Evolutionary conservation across 2,888 invertebrate species (phyloP).

Genomic region (Erebia epiphron): DNA sequence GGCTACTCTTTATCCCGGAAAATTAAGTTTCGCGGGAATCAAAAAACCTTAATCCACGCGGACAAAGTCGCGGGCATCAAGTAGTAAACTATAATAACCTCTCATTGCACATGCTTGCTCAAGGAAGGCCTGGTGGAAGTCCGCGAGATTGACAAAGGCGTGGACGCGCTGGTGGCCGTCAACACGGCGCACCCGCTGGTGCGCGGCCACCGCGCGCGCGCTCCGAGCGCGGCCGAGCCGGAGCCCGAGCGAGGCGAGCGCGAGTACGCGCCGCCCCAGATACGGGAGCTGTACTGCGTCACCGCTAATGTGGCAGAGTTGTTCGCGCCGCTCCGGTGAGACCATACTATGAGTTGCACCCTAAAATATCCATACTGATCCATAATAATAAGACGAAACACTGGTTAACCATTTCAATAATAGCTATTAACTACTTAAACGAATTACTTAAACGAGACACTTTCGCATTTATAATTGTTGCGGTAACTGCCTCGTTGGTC

Average conservation of each 20-base stretch:
- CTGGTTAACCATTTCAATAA: too few species aligned
- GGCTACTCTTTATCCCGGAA: too few species aligned
- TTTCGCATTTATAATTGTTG: too few species aligned
- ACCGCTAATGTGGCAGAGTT: slow-evolving; percentile 86
- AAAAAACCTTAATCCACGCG: neutral
- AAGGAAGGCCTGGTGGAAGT: slow-evolving; percentile 84
- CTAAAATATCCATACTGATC: too few species aligned
- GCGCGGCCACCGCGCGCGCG: slow-evolving; percentile 50
- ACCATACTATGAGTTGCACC: slow-evolving; percentile 44
- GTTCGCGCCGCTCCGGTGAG: slow-evolving; percentile 81
- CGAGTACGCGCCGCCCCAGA: slow-evolving; percentile 75
- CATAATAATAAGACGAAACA: too few species aligned
- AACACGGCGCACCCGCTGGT: slow-evolving; percentile 84
- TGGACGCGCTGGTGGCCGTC: slow-evolving; percentile 88
- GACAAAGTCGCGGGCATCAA: too few species aligned
- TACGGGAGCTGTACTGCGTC: slow-evolving; percentile 87
- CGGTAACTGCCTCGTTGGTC: too few species aligned
- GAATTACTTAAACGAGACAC: too few species aligned
- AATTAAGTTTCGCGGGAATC: too few species aligned
- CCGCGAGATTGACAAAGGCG: slow-evolving; percentile 89
- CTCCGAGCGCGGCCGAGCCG: slow-evolving; percentile 39
- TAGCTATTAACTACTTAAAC: too few species aligned
- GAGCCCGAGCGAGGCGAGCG: slow-evolving; percentile 46
- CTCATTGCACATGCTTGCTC: slow-evolving; percentile 30
- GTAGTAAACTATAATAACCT: too few species aligned